phyloP scores from a whole-genome alignment of 2,797 vertebrate species.

The Amblyraja radiata region DNA sequence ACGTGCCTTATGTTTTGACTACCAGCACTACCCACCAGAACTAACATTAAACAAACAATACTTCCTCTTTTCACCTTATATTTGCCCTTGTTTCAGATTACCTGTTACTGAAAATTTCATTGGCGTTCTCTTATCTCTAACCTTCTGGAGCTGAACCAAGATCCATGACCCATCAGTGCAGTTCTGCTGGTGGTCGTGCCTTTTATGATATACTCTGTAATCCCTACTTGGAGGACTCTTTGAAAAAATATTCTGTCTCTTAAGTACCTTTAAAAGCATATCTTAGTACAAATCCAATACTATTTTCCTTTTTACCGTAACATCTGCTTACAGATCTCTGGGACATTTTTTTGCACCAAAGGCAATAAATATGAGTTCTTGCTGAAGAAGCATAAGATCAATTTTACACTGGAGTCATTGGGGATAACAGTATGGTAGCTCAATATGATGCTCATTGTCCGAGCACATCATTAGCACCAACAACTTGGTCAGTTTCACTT shows the following conservation, averaged over 20 bases:
- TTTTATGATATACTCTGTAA: background rate
- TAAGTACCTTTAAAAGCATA: background rate
- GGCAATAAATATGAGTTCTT: background rate
- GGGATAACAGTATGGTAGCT: no score
- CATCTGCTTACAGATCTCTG: background rate
- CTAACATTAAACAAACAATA: background rate
- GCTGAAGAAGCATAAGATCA: background rate
- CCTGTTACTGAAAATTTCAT: background rate
- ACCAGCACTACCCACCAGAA: background rate
- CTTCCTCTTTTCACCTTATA: background rate
- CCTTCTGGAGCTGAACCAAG: background rate
- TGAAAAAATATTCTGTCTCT: no score
- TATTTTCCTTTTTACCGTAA: background rate
- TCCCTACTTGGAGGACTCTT: no score
- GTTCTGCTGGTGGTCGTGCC: background rate
- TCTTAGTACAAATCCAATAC: background rate
- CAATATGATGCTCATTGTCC: no score
- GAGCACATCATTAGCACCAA: no score
- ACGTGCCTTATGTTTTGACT: no score
- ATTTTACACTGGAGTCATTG: background rate
- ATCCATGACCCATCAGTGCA: background rate
- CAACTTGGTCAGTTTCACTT: background rate
- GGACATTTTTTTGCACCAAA: background rate
- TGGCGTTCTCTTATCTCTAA: background rate
- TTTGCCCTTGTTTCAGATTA: background rate